A percentile compares a stretch with the other conserved stretches of the same genome.
Conservation (phyloP, 2,888 invertebrate species). For the Monoplex corrugatus region DNA sequence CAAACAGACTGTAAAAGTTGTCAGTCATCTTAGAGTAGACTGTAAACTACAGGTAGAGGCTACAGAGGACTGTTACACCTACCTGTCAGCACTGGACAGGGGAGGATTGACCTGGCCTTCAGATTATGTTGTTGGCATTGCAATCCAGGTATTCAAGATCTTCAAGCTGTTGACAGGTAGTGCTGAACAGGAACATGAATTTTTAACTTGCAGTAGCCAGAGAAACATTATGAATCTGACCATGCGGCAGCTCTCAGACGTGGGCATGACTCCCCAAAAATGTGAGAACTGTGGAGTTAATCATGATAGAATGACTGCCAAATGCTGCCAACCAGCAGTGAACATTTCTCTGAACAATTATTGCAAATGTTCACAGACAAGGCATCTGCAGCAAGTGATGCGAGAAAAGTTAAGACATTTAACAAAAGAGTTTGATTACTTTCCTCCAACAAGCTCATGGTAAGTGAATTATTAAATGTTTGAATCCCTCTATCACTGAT, state of each 20-base stretch:
- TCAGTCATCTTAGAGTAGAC: background rate
- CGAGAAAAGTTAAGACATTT: no score
- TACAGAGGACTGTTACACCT: background rate
- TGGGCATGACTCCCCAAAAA: background rate
- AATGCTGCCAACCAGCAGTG: background rate
- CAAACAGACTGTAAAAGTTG: background rate
- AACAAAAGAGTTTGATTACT: no score
- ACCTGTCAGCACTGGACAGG: background rate
- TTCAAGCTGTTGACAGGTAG: slow-evolving; percentile 3
- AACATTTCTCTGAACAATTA: background rate
- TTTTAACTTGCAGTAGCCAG: slow-evolving; percentile 12
- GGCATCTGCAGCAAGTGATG: background rate
- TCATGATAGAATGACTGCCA: background rate
- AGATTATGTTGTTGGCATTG: background rate
- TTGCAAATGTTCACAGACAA: background rate
- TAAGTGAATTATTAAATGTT: no score
- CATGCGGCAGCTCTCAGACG: background rate
- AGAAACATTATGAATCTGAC: background rate
- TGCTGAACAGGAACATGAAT: background rate
- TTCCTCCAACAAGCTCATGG: no score
- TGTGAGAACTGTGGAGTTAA: background rate
- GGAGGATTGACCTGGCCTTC: background rate
- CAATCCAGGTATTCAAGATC: background rate
- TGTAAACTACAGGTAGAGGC: slow-evolving; percentile 9
- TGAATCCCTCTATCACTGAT: no score